Evolutionary conservation across 2,888 invertebrate genomes (phyloP).

Genomic region (Oegoconia quadripuncta): DNA sequence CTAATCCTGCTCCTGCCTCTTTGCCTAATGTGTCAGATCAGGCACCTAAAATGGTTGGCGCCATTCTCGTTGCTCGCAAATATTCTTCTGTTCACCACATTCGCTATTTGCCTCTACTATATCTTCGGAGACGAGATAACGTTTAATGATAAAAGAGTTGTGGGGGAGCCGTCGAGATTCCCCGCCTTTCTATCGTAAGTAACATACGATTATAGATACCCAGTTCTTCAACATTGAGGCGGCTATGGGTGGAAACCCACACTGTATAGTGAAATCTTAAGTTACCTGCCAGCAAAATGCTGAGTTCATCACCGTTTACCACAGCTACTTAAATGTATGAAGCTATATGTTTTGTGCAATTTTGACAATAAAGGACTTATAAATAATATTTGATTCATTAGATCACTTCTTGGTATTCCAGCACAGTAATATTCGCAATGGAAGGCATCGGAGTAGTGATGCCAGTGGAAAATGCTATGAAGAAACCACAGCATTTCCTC

Average conservation of each 20-base stretch:
- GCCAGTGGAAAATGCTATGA: conserved; percentile 96
- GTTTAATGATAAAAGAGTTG: conserved; percentile 68
- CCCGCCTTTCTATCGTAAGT: conserved; percentile 90
- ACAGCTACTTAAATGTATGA: too few species aligned
- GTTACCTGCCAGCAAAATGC: too few species aligned
- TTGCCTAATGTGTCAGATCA: conserved; percentile 73
- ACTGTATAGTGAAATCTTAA: too few species aligned
- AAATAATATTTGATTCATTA: not conserved
- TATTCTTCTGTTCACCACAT: conserved; percentile 85
- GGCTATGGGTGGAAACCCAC: too few species aligned
- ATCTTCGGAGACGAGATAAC: conserved; percentile 80
- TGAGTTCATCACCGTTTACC: too few species aligned
- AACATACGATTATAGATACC: not conserved
- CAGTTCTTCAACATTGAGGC: too few species aligned
- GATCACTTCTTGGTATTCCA: conserved; percentile 28
- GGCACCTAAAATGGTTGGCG: conserved; percentile 89
- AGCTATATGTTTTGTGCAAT: too few species aligned
- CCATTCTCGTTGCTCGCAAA: conserved; percentile 94
- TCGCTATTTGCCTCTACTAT: conserved; percentile 90
- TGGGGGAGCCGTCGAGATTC: conserved; percentile 77
- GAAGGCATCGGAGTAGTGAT: conserved; percentile 96
- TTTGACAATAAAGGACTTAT: not conserved
- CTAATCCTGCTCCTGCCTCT: conserved; percentile 56
- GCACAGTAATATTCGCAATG: conserved; percentile 98
- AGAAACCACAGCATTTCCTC: conserved; percentile 87